Conservation (phyloP, 1,140 invertebrate genomes). For the Drosophila tani region DNA sequence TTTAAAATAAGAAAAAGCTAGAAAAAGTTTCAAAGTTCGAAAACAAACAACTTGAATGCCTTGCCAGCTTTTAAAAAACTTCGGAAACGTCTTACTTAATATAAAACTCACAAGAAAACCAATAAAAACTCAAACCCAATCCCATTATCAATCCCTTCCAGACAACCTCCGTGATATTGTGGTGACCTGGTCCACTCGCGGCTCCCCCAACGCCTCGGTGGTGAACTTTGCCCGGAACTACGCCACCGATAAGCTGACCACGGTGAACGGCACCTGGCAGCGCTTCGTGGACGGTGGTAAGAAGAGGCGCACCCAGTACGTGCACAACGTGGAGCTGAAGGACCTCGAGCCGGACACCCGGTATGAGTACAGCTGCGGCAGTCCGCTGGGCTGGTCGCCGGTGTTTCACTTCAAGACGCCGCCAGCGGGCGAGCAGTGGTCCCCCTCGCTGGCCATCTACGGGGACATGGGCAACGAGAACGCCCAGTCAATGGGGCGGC, state of each 20-base stretch:
- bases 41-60: too few relatives aligned
- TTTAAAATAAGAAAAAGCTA: too few relatives aligned
- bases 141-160: conserved; percentile 55
- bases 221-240: conserved; percentile 92
- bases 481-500: conserved; percentile 90
- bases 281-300: conserved; percentile 92
- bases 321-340: conserved; percentile 90
- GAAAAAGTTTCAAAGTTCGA: too few relatives aligned
- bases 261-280: conserved; percentile 86
- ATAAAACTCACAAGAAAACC: background rate
- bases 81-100: too few relatives aligned
- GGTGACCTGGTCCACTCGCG: conserved; percentile 96
- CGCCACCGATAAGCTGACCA: conserved; percentile 85
- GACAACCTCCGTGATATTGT: conserved; percentile 90
- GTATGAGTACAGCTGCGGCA: conserved; percentile 94
- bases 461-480: conserved; percentile 97
- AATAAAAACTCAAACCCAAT: conserved; percentile 1
- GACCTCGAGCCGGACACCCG: conserved; percentile 87
- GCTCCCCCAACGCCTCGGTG: conserved; percentile 89
- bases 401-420: conserved; percentile 91
- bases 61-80: too few relatives aligned
- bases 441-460: conserved; percentile 92
- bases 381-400: conserved; percentile 91
- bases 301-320: conserved; percentile 89
- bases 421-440: conserved; percentile 89